These are phyloP conservation scores for Limnodromus scolopaceus DNA, from an alignment of 2,797 vertebrate species.

Conservation along the genomic window DNA sequence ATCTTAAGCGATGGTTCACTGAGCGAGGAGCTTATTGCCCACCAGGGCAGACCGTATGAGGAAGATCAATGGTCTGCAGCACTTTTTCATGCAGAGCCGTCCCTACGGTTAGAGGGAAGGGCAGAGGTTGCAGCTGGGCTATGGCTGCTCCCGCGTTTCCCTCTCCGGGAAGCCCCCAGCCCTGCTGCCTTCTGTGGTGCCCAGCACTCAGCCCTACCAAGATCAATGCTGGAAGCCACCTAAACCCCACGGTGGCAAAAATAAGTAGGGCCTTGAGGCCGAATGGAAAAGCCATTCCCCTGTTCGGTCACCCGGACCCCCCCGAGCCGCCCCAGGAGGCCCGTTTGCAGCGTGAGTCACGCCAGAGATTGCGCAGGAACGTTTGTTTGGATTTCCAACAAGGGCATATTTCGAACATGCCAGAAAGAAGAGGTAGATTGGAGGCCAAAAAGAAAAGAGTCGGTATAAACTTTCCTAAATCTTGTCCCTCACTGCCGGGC, in stretches of 20 bases:
- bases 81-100: background rate
- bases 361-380: background rate
- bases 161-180: fast-evolving
- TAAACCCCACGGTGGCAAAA: background rate
- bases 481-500: background rate
- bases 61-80: background rate
- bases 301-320: fast-evolving
- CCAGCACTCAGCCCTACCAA: background rate
- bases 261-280: background rate
- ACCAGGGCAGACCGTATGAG: background rate
- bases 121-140: background rate
- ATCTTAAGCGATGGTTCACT: background rate
- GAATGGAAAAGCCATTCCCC: background rate
- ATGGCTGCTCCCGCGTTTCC: background rate
- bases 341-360: fast-evolving
- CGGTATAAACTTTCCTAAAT: background rate
- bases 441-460: background rate
- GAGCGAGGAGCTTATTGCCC: background rate
- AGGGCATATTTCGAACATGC: background rate
- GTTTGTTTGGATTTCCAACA: background rate
- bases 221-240: background rate
- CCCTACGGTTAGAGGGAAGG: fast-evolving
- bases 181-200: background rate
- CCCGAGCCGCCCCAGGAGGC: background rate
- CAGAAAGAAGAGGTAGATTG: background rate